Evolutionary conservation across 2,797 vertebrate genomes (phyloP).

Genomic region (Anisognathus igniventris): DNA sequence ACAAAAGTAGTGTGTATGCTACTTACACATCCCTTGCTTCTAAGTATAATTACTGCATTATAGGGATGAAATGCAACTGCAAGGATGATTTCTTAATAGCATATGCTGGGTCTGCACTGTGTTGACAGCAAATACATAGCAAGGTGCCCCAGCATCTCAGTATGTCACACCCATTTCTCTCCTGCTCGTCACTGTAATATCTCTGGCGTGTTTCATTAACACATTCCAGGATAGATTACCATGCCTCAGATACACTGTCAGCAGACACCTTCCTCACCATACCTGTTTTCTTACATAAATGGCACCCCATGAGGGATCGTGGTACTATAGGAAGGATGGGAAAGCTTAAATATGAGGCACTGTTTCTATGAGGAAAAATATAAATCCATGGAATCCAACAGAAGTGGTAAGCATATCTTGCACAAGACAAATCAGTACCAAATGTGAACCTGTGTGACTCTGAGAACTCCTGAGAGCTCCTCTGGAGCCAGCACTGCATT

Average conservation of each 20-base stretch:
- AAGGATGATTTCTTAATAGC: conserved; percentile 18
- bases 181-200: not conserved
- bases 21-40: not conserved
- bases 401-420: not conserved
- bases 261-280: conserved; percentile 1
- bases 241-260: not conserved
- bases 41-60: conserved; percentile 1
- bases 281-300: conserved; percentile 1
- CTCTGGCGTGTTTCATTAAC: conserved; percentile 31
- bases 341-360: not conserved
- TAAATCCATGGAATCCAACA: not conserved
- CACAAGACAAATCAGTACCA: not conserved
- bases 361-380: not conserved
- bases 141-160: not conserved
- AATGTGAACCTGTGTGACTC: not conserved
- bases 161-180: conserved; percentile 17
- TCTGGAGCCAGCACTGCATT: not conserved
- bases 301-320: not conserved
- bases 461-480: not conserved
- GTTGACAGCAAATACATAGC: not conserved
- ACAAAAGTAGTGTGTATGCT: not conserved
- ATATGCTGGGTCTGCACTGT: not conserved
- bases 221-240: conserved; percentile 25
- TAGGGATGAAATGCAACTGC: not conserved
- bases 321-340: not conserved